A percentile compares a stretch with the other conserved stretches of the same genome.
Conservation (phyloP, 1,140 invertebrate species). For the Sipha flava region DNA sequence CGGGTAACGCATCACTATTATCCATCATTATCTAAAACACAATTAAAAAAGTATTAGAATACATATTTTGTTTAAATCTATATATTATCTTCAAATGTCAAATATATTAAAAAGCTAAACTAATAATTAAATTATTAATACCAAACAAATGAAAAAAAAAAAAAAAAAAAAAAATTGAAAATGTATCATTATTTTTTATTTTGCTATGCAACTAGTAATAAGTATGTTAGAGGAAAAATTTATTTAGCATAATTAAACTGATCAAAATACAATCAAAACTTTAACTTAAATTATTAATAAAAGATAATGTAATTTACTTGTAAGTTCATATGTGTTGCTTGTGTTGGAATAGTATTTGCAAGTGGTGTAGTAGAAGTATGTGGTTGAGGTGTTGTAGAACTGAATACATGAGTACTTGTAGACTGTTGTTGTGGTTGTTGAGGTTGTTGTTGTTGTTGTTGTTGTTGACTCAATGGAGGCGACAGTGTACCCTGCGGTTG, state of each 20-base stretch:
- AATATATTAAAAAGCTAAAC: too few relatives aligned
- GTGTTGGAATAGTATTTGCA: conserved; percentile 22
- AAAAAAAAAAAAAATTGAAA: too few relatives aligned
- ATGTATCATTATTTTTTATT: too few relatives aligned
- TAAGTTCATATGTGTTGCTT: conserved; percentile 26
- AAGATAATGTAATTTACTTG: not conserved
- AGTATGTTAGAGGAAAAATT: too few relatives aligned
- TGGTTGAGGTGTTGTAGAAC: conserved; percentile 24
- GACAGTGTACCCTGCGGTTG: conserved; percentile 29
- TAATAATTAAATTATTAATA: too few relatives aligned
- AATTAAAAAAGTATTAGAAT: not conserved
- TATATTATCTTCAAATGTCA: too few relatives aligned
- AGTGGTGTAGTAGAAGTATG: conserved; percentile 15
- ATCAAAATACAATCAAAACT: too few relatives aligned
- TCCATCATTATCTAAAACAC: conserved; percentile 10
- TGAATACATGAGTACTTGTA: conserved; percentile 15
- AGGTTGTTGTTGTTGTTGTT: conserved; percentile 11
- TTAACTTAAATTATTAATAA: not conserved
- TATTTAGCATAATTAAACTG: too few relatives aligned
- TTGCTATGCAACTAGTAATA: too few relatives aligned
- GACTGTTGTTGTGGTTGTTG: not conserved
- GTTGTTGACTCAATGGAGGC: conserved; percentile 18
- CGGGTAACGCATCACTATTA: conserved; percentile 13
- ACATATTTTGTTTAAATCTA: not conserved
- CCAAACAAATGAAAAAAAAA: too few relatives aligned